Evolutionary conservation across 1,140 invertebrate species (phyloP), one percentile per base, ranked within the genome.

Genomic region (Eufriesea mexicana): DNA sequence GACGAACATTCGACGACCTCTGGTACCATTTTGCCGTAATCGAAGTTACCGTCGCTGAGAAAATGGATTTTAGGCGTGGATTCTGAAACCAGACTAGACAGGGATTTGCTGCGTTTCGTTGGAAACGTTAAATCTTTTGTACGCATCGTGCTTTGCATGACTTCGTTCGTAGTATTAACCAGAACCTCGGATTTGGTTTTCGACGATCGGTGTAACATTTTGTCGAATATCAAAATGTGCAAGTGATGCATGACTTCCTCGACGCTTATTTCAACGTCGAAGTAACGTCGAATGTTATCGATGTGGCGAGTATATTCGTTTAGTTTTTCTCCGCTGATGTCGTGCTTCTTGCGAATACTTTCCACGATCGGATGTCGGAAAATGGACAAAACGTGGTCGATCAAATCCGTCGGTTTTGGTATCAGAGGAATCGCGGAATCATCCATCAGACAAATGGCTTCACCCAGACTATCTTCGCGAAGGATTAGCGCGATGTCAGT

Each of bases 151-250:
- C 55, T 14, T 0, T 14, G 16, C 0, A 8, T 5, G 20, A 23
- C 57, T 5, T 70, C 45, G 18, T 12, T 45, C 45, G 54, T 66
- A n/a, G 45, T 35, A 16, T 16, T 35, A 42, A 42, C 35, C 2
- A n/a, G 10, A 14, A n/a, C 20, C 20, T 59, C 28, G 8, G 6
- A 54, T 49, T 45, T 55, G 18, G 47, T 0, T 51, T 23, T 6
- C 2, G 28, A 5, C 8, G 12, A 47, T 42, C 14, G 64, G 54
- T 57, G 62, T 35, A 91, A 84, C 79, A 90, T 77, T 67, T 62
- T 84, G 35, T 91, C 89, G 49, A 91, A 90, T 75, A 84, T 76
- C 35, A 87, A 45, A 16, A 90, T 62, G 28, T 90, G 83, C 35
- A 90, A 57, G 28, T 89, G 83, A 55, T 87, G 89, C 0, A 8